A percentile compares a stretch with the other conserved stretches of the same genome.
These are phyloP conservation scores for Clarias gariepinus DNA, from an alignment of 2,113 vertebrate genomes.

Conservation along the genomic window DNA sequence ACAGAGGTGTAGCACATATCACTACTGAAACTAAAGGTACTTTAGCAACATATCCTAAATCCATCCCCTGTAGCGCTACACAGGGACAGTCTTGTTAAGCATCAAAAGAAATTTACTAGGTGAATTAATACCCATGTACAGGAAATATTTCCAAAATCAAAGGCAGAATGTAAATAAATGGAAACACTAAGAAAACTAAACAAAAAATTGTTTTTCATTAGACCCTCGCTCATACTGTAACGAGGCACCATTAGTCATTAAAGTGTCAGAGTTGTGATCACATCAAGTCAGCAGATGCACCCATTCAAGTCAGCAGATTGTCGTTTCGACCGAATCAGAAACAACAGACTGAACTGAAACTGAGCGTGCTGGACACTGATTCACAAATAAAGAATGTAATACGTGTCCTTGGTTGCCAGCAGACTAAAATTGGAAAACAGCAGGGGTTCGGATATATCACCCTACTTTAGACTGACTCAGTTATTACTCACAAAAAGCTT, in stretches of 20 bases:
- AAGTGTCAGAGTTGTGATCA: conserved; percentile 31
- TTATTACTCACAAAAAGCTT: conserved; percentile 21
- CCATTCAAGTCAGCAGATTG: conserved; percentile 12
- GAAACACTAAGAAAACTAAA: not conserved
- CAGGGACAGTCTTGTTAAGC: not conserved
- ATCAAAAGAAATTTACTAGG: not conserved
- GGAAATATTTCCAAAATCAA: not conserved
- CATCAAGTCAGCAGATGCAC: conserved; percentile 6
- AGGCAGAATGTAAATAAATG: not conserved
- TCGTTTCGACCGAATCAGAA: not conserved
- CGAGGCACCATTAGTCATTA: conserved; percentile 29
- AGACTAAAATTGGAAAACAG: conserved; percentile 18
- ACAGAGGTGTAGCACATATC: not conserved
- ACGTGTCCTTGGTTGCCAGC: not conserved
- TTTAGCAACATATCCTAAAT: not conserved
- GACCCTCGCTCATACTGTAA: not conserved
- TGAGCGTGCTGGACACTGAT: not conserved
- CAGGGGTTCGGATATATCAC: not conserved
- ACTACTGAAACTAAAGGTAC: not conserved
- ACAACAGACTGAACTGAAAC: conserved; percentile 10
- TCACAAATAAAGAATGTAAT: conserved; percentile 4
- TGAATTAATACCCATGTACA: not conserved
- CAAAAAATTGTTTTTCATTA: not conserved
- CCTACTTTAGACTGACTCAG: conserved; percentile 14
- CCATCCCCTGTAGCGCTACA: not conserved